Conservation (phyloP, 1,140 invertebrate genomes). For the Nylanderia fulva region DNA sequence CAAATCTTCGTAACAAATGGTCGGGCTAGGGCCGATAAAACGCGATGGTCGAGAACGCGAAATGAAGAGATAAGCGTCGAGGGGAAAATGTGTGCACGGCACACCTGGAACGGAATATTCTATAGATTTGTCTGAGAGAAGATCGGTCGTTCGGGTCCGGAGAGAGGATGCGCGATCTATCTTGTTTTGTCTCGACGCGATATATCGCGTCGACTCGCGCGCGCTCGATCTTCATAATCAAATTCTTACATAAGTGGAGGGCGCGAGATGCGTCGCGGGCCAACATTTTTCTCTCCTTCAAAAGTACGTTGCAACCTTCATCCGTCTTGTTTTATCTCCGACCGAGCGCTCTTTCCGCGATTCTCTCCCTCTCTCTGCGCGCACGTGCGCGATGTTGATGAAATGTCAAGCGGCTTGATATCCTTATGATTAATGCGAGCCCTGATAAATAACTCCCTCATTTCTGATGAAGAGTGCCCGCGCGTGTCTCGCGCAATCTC, state of each 20-base stretch:
- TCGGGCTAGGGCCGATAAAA: constrained; percentile 35
- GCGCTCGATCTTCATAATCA: constrained; percentile 61
- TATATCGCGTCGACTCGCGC: constrained; percentile 46
- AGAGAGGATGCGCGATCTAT: constrained; percentile 39
- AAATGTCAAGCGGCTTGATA: constrained; percentile 53
- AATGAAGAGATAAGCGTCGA: constrained; percentile 28
- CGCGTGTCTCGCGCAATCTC: neutral
- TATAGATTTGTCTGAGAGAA: neutral
- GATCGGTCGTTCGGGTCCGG: neutral
- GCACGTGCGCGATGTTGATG: constrained; percentile 30
- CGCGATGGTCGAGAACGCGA: constrained; percentile 49
- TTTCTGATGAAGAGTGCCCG: constrained; percentile 28
- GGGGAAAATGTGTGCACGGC: neutral
- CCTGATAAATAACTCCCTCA: constrained; percentile 46
- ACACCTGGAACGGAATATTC: neutral
- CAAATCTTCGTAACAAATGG: constrained; percentile 65
- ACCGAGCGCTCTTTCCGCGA: neutral
- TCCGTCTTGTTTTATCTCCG: constrained; percentile 59
- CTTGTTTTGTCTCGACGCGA: constrained; percentile 54
- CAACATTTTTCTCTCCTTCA: constrained; percentile 56
- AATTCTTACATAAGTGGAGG: constrained; percentile 43
- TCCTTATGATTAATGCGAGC: constrained; percentile 40
- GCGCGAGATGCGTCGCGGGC: constrained; percentile 28
- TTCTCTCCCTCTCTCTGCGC: constrained; percentile 27
- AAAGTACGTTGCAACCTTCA: constrained; percentile 49